These are phyloP conservation scores for Ophioninae sp. DNA, from an alignment of 2,888 invertebrate species.

Conservation along the genomic window DNA sequence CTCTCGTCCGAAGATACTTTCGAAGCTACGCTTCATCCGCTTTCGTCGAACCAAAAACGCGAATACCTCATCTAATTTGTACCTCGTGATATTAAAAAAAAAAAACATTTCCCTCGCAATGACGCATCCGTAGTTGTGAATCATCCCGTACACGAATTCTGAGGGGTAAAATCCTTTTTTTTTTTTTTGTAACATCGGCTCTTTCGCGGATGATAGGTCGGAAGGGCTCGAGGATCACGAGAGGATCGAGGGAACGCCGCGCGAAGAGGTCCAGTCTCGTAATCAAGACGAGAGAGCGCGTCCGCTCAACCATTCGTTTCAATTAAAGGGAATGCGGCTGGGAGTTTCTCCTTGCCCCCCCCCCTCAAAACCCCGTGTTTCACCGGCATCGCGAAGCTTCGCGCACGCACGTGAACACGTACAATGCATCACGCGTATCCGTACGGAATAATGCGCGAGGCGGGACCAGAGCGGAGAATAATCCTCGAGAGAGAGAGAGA, in stretches of 20 bases:
- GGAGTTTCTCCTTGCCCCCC: constrained; percentile 40
- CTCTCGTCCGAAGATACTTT: no score
- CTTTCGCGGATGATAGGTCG: neutral
- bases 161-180: neutral
- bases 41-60: no score
- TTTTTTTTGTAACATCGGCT: constrained; percentile 3
- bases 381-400: neutral
- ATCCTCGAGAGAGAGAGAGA: neutral
- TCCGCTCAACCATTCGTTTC: constrained; percentile 63
- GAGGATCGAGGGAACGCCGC: neutral
- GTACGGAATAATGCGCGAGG: neutral
- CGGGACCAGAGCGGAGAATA: neutral
- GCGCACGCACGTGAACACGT: constrained; percentile 29
- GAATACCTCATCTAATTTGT: no score
- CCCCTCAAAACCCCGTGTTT: constrained; percentile 40
- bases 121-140: no score
- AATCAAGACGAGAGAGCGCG: constrained; percentile 60
- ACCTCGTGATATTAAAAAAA: no score
- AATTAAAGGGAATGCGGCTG: constrained; percentile 58
- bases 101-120: no score
- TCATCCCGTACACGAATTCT: no score
- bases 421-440: constrained; percentile 28
- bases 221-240: neutral
- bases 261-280: constrained; percentile 46
- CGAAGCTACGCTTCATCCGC: no score